Percentiles rank a stretch among this genome's conserved stretches.
Evolutionary conservation across 2,888 invertebrate genomes (phyloP).

Genomic region (Norana najaformis): DNA sequence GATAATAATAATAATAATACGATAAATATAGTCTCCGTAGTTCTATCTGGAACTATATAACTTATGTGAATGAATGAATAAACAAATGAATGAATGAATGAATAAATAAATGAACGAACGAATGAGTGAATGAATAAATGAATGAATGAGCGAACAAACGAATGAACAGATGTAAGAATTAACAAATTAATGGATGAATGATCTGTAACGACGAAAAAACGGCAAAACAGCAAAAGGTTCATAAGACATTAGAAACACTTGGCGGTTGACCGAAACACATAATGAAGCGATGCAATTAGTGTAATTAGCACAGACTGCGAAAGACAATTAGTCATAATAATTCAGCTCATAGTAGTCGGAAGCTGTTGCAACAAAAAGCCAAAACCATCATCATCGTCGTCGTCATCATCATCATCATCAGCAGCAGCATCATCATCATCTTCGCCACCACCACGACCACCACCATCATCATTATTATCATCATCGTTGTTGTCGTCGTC

Average conservation of each 20-base stretch:
- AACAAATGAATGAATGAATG: no score
- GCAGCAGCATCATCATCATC: constrained; percentile 25
- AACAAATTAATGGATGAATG: neutral
- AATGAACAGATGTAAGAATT: no score
- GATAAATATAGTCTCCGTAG: no score
- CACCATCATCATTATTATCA: constrained; percentile 2
- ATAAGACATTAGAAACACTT: neutral
- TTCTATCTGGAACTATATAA: no score
- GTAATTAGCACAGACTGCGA: neutral
- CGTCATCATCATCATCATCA: neutral
- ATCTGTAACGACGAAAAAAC: neutral
- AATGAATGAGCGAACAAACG: no score
- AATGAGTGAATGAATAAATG: no score
- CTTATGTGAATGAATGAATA: no score
- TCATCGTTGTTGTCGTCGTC: neutral
- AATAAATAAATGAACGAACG: no score
- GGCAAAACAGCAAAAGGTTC: neutral
- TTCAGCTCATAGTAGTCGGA: neutral
- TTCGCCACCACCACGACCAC: constrained; percentile 9
- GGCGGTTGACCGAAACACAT: neutral
- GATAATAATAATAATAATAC: no score
- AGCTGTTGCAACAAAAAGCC: neutral
- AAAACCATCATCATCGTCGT: neutral
- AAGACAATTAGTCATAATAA: neutral
- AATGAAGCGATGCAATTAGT: neutral